Conservation (phyloP, 2,797 vertebrate species). For the Leptatherina wallacei region DNA sequence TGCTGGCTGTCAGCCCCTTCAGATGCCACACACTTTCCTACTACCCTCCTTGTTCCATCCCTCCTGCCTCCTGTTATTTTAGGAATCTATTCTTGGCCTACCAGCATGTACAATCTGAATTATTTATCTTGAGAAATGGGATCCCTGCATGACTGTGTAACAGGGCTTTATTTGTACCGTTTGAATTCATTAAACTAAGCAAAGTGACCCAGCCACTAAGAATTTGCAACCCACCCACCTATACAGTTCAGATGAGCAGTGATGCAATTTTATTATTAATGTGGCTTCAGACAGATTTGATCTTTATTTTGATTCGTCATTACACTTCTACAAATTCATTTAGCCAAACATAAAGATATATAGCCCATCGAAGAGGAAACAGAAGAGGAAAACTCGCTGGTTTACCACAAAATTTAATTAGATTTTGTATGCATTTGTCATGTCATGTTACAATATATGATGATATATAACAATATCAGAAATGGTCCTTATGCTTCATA, state of each 20-base stretch:
- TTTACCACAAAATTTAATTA: background rate
- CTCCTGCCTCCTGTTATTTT: slow-evolving; percentile 70
- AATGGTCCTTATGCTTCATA: background rate
- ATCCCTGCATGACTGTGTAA: slow-evolving; percentile 64
- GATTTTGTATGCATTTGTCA: background rate
- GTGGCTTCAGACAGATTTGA: background rate
- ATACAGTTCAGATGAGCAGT: background rate
- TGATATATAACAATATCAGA: background rate
- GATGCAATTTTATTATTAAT: background rate
- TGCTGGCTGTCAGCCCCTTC: slow-evolving; percentile 55
- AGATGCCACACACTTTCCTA: slow-evolving; percentile 48
- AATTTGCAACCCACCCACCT: slow-evolving; percentile 31
- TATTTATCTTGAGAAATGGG: slow-evolving; percentile 79
- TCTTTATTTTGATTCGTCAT: background rate
- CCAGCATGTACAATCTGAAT: slow-evolving; percentile 75
- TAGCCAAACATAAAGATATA: background rate
- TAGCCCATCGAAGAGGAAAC: background rate
- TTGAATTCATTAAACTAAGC: slow-evolving; percentile 73
- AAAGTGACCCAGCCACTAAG: slow-evolving; percentile 48
- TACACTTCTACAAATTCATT: background rate
- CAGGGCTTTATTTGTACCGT: slow-evolving; percentile 67
- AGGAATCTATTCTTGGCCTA: slow-evolving; percentile 74
- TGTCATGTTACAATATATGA: background rate
- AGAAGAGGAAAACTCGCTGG: background rate
- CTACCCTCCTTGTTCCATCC: slow-evolving; percentile 28